Base-by-base conservation (phyloP, 2,113 vertebrate genomes). In the Irena cyanogastra region DNA sequence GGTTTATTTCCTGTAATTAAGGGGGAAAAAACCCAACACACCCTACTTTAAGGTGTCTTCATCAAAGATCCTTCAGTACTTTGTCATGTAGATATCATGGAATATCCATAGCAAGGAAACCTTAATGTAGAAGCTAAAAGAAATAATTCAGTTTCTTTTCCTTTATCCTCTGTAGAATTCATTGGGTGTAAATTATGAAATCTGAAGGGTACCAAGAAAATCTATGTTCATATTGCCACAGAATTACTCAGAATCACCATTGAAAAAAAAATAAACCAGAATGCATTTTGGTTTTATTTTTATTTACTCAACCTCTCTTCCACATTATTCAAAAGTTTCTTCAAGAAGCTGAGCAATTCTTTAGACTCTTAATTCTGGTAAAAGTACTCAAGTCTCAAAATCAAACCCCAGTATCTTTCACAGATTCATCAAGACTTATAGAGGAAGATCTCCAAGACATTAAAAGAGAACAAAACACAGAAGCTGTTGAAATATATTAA, bases 21-120 rank as follows among this genome's bases (percentile, higher is more conserved):
- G 13, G 6, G 20, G 9, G 0, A 5, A 28, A 33, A 26, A 63
- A 19, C 7, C 0, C 9, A 65, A 27, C 21, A 64, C 2, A 74
- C 5, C 1, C 3, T 5, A 6, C 11, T 61, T 94, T 27, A 47
- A 76, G 33, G 2, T 33, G 5, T 30, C 24, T 16, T 71, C 26
- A 53, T 71, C 8, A 45, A 14, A 78, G 3, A 10, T 71, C 12
- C 16, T 44, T 57, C 54, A 61, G 14, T 13, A 89, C 20, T 63
- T 63, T 50, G 2, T 27, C 27, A n/a, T 15, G 10, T 42, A 54
- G 13, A 9, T 26, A 76, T 24, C 4, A 37, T 3, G 2, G 44
- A 71, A 75, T 13, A 53, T 7, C 5, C 5, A n/a, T 22, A 45
- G 44, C 12, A 57, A 80, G 15, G 10, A 83, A 57, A 54, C 4